Evolutionary conservation across 2,113 vertebrate genomes (phyloP).

Genomic region (Tragelaphus buxtoni): DNA sequence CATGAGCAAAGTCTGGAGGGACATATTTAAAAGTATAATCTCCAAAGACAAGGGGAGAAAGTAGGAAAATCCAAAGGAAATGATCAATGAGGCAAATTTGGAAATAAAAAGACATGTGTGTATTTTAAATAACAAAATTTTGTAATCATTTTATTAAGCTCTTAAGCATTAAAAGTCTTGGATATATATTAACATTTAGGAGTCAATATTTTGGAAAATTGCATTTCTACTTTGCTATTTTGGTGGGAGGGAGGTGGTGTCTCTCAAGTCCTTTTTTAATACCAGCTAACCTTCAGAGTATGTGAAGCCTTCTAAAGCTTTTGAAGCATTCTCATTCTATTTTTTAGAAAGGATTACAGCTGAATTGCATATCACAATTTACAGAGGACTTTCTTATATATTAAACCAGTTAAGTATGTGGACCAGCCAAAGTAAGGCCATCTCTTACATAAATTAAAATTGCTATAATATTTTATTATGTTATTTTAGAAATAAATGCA

Average conservation of each 20-base stretch:
- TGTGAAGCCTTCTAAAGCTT: not conserved
- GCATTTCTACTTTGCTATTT: not conserved
- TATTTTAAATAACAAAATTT: not conserved
- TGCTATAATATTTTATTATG: not conserved
- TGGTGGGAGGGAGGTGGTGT: accelerated
- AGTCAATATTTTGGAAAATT: not conserved
- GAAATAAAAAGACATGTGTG: not conserved
- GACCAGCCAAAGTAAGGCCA: not conserved
- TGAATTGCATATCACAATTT: not conserved
- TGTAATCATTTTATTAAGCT: not conserved
- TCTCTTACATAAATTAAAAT: not conserved
- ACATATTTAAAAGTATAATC: not conserved
- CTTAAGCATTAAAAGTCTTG: not conserved
- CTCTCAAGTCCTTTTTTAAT: not conserved
- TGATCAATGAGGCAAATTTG: not conserved
- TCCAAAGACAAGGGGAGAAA: not conserved
- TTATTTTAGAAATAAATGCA: conserved; percentile 12
- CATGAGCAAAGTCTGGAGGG: not conserved
- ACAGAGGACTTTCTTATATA: not conserved
- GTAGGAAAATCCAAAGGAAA: not conserved
- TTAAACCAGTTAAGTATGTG: not conserved
- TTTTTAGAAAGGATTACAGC: not conserved
- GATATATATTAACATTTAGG: not conserved
- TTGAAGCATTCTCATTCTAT: not conserved
- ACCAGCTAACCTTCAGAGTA: not conserved